Evolutionary conservation across 2,888 invertebrate genomes (phyloP).

Genomic region (Norana najaformis): DNA sequence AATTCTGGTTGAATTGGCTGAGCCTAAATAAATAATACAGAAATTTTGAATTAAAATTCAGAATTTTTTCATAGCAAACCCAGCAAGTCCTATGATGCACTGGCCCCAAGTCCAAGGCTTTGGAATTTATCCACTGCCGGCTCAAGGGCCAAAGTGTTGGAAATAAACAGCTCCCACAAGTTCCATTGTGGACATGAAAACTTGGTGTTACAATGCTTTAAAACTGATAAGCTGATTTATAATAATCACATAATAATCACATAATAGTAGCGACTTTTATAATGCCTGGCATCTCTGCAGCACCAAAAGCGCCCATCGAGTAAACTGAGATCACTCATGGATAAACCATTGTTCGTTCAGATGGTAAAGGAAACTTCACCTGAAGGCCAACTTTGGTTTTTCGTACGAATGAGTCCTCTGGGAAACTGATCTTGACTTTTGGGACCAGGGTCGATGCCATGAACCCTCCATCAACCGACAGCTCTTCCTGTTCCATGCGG

Average conservation of each 20-base stretch:
- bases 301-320: too few relatives aligned
- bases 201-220: too few relatives aligned
- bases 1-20: slow-evolving; percentile 96
- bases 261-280: too few relatives aligned
- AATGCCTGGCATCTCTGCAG: too few relatives aligned
- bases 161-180: neutral
- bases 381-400: slow-evolving; percentile 34
- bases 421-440: slow-evolving; percentile 34
- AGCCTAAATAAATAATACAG: slow-evolving; percentile 72
- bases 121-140: neutral
- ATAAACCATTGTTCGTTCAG: neutral
- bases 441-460: slow-evolving; percentile 27
- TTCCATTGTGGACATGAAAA: too few relatives aligned
- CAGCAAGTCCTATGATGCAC: neutral
- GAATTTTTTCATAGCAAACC: neutral
- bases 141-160: neutral
- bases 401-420: slow-evolving; percentile 34
- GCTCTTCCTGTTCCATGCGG: neutral
- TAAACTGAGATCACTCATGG: neutral
- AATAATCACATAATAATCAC: too few relatives aligned
- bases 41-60: too few relatives aligned
- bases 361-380: slow-evolving; percentile 46
- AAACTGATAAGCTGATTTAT: too few relatives aligned
- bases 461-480: slow-evolving; percentile 24
- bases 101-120: neutral